phyloP scores from a whole-genome alignment of 2,888 invertebrate genomes.

The Mythimna lalbum region DNA sequence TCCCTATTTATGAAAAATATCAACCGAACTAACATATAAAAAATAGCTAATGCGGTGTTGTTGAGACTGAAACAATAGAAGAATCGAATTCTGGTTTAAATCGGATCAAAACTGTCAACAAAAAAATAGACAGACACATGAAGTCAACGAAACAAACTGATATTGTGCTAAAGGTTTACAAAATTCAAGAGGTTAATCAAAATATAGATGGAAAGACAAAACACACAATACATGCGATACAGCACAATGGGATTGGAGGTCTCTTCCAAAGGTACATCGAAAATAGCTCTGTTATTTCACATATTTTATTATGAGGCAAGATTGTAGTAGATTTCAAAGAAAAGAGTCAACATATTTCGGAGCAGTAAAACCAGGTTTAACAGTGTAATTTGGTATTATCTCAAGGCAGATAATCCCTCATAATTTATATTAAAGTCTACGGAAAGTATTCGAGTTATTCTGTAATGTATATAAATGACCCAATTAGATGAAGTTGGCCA shows the following conservation, averaged over 20 bases:
- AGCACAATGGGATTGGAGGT: not conserved
- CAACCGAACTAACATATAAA: not conserved
- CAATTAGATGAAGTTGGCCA: constrained; percentile 81
- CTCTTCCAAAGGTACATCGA: not conserved
- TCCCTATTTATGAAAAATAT: not conserved
- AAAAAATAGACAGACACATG: not conserved
- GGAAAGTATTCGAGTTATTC: constrained; percentile 74
- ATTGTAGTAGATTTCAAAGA: not conserved
- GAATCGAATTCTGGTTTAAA: not conserved
- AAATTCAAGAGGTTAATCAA: not conserved
- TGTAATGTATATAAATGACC: constrained; percentile 79
- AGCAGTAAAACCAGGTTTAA: constrained; percentile 34
- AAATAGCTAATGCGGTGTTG: not conserved
- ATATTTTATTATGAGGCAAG: not conserved
- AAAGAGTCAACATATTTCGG: constrained; percentile 1
- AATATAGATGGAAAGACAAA: not conserved
- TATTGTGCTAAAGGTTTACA: not conserved
- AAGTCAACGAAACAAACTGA: not conserved
- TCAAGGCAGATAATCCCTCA: constrained; percentile 59
- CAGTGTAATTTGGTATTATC: constrained; percentile 44
- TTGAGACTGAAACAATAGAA: not conserved
- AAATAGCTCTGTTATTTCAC: not conserved
- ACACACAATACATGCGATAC: not conserved
- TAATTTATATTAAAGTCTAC: constrained; percentile 63
- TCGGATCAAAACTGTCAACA: not conserved